Evolutionary conservation across 1,140 invertebrate genomes (phyloP).

Genomic region (Augochlora pura): DNA sequence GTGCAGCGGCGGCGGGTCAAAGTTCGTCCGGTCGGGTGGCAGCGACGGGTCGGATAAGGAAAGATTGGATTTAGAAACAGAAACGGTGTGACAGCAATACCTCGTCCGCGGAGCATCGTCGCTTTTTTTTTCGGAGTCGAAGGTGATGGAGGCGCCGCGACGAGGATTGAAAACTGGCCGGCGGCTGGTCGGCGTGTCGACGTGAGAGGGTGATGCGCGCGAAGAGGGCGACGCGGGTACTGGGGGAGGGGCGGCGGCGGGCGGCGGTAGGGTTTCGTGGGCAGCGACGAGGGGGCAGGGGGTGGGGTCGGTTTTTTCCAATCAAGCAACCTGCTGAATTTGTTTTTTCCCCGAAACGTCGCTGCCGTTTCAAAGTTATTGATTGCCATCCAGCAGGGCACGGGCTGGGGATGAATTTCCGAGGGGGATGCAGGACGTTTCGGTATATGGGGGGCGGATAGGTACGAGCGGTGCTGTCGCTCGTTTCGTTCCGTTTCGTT

Average conservation of each 20-base stretch:
- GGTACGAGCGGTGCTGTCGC: conserved; percentile 63
- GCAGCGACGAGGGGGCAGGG: background rate
- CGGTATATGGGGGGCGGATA: conserved; percentile 55
- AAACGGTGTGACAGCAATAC: background rate
- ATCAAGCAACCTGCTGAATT: conserved; percentile 81
- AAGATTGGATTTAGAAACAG: no score
- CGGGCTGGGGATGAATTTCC: conserved; percentile 26
- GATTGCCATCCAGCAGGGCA: conserved; percentile 72
- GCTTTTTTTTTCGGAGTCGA: conserved; percentile 29
- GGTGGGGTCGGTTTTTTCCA: conserved; percentile 73
- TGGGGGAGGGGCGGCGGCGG: no score
- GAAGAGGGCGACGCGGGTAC: conserved; percentile 11
- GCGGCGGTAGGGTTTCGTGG: no score
- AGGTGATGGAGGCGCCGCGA: conserved; percentile 33
- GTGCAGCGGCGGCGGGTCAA: no score
- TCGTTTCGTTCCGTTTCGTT: conserved; percentile 73
- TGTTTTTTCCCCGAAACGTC: conserved; percentile 77
- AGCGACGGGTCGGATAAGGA: no score
- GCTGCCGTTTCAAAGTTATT: conserved; percentile 78
- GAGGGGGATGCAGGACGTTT: conserved; percentile 52
- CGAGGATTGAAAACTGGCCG: conserved; percentile 23
- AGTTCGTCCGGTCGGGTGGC: no score
- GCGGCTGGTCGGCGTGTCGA: conserved; percentile 31
- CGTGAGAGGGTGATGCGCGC: conserved; percentile 24
- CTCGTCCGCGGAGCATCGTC: background rate